A percentile compares a stretch with the other conserved stretches of the same genome.
phyloP scores from a whole-genome alignment of 2,797 vertebrate genomes.

The Saxicola maurus region DNA sequence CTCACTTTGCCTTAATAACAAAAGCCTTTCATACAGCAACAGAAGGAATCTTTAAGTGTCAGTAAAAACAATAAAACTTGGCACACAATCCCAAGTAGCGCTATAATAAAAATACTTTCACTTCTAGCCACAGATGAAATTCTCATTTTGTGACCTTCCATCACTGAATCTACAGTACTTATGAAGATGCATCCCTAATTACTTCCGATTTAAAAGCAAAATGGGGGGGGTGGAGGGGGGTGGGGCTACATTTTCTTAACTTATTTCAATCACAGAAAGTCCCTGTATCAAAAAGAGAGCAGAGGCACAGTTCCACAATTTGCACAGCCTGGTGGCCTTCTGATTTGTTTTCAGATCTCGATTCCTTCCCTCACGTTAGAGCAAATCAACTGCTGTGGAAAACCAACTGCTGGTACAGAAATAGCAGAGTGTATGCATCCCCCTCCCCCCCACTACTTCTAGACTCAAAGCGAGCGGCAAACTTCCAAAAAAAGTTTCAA shows the following conservation, averaged over 20 bases:
- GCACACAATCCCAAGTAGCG: neutral
- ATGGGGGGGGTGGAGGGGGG: accelerated
- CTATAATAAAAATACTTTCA: neutral
- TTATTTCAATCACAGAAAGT: neutral
- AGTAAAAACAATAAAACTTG: neutral
- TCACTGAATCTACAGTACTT: neutral
- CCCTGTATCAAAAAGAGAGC: neutral
- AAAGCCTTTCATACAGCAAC: neutral
- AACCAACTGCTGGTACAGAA: neutral
- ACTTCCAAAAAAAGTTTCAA: neutral
- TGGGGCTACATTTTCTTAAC: neutral
- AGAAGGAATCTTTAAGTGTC: neutral
- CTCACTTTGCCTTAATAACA: neutral
- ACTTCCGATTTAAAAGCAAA: neutral
- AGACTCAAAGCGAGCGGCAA: neutral
- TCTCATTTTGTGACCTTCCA: neutral
- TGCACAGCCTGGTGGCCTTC: neutral
- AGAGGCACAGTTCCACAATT: neutral
- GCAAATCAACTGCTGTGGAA: neutral
- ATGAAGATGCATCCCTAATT: neutral
- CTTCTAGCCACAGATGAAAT: neutral
- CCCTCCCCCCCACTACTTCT: neutral
- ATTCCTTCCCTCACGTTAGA: neutral
- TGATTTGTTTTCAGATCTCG: neutral
- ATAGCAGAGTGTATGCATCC: neutral